Percentiles rank a stretch among this genome's conserved stretches.
Evolutionary conservation across 2,888 invertebrate genomes (phyloP).

Genomic region (Polylopha cassiicola): DNA sequence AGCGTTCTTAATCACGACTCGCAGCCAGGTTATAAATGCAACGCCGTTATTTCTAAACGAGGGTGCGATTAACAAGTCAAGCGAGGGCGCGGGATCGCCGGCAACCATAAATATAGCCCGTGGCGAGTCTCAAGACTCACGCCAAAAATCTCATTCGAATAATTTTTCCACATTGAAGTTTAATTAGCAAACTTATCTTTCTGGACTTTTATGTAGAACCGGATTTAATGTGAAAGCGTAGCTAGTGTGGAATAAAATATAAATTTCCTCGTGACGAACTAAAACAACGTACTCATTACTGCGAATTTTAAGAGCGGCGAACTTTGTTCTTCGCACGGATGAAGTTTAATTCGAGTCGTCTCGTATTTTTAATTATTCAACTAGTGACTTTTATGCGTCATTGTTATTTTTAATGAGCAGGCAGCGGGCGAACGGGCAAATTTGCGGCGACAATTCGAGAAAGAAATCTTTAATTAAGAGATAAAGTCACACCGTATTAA

Average conservation of each 20-base stretch:
- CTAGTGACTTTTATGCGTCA: too few relatives aligned
- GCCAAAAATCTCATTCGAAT: neutral
- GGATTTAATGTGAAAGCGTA: too few relatives aligned
- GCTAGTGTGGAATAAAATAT: too few relatives aligned
- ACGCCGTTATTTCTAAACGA: slow-evolving; percentile 15
- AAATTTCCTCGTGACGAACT: too few relatives aligned
- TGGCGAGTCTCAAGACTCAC: neutral
- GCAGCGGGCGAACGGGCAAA: slow-evolving; percentile 1
- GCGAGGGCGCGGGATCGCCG: slow-evolving; percentile 2
- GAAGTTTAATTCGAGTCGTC: too few relatives aligned
- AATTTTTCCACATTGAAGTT: slow-evolving; percentile 2
- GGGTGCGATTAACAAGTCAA: slow-evolving; percentile 6
- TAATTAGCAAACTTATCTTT: slow-evolving; percentile 11
- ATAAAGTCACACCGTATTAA: slow-evolving; percentile 34
- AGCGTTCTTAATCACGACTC: too few relatives aligned
- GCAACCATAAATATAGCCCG: slow-evolving; percentile 1
- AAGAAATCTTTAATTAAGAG: slow-evolving; percentile 12
- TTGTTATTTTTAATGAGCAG: slow-evolving; percentile 8
- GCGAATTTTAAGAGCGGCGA: too few relatives aligned
- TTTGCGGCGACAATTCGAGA: neutral
- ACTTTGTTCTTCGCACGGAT: too few relatives aligned
- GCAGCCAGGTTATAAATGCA: slow-evolving; percentile 6
- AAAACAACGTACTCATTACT: too few relatives aligned
- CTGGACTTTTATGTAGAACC: too few relatives aligned
- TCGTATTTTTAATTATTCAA: too few relatives aligned